Percentiles rank a stretch among this genome's conserved stretches.
phyloP scores from a whole-genome alignment of 2,113 vertebrate genomes.

The Muntiacus muntjak region DNA sequence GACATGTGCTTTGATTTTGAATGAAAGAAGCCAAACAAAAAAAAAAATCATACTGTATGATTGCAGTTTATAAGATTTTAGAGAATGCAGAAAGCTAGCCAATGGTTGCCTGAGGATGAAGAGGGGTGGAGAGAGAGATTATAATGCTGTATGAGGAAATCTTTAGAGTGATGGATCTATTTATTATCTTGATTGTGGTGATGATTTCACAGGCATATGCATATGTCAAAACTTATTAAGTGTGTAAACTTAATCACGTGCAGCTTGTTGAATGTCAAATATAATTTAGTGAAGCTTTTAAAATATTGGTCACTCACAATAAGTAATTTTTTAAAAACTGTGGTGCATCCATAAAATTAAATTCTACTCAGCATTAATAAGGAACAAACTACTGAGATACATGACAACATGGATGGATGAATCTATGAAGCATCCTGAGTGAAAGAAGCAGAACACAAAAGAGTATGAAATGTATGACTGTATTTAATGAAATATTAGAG shows the following conservation, averaged over 20 bases:
- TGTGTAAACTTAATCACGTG: not conserved
- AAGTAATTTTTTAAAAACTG: not conserved
- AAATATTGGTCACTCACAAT: not conserved
- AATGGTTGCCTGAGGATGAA: not conserved
- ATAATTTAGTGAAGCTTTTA: not conserved
- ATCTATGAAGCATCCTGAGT: not conserved
- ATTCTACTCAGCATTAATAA: not conserved
- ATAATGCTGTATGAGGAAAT: not conserved
- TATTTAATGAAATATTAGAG: not conserved
- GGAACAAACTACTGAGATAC: not conserved
- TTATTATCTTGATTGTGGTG: not conserved
- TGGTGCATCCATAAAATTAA: not conserved
- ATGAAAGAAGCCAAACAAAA: not conserved
- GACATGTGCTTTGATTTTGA: not conserved
- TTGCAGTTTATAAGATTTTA: not conserved
- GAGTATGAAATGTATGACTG: not conserved
- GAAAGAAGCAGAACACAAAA: not conserved
- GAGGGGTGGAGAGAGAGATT: not conserved
- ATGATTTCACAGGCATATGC: not conserved
- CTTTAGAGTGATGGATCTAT: not conserved
- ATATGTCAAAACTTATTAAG: not conserved
- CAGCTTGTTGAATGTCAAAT: not conserved
- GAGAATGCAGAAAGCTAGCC: not conserved
- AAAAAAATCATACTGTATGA: not conserved
- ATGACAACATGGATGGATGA: no score